Evolutionary conservation across 2,888 invertebrate genomes (phyloP), one percentile per base, ranked within the genome.

Genomic region (Chalcis sispes): DNA sequence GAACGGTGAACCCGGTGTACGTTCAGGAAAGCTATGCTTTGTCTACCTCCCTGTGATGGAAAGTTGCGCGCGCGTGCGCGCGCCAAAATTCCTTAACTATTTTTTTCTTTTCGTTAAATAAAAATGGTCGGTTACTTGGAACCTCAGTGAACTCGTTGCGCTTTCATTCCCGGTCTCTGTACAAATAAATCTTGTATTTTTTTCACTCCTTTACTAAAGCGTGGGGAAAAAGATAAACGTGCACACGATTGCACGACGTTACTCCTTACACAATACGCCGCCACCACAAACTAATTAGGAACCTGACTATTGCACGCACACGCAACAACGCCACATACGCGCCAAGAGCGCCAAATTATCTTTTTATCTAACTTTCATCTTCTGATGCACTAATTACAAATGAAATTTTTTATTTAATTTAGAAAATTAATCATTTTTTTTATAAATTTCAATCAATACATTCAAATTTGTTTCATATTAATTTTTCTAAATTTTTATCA

Each of bases 301-400:
- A 56, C 20, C 18, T 20, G 36, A 20, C 32, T 36, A 20, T 2
- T 59, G 8, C 15, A 13, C 32, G 36, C 58, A 36, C 58, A 59
- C 20, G 36, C 36, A 36, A 59, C 58, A 36, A 59, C 58, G 58
- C 58, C 25, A 2, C 58, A n/a, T n/a, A 36, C 61, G 61, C 61
- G 61, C 61, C 61, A 61, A 61, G 40, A 42, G 61, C 61, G 61
- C 61, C 61, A 61, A 40, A 42, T 15, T 25, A 61, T 61, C 42
- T 42, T 61, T 36, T 61, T 25, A 42, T 42, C 61, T 61, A 3
- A 1, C 1, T 7, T 7, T 36, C 36, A n/a, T n/a, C n/a, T n/a
- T n/a, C n/a, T n/a, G n/a, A n/a, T n/a, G n/a, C n/a, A n/a, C n/a
- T n/a, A n/a, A n/a, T n/a, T n/a, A n/a, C n/a, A n/a, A n/a, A n/a